Conservation (phyloP, 2,888 invertebrate species). For the Ectemnius lituratus region DNA sequence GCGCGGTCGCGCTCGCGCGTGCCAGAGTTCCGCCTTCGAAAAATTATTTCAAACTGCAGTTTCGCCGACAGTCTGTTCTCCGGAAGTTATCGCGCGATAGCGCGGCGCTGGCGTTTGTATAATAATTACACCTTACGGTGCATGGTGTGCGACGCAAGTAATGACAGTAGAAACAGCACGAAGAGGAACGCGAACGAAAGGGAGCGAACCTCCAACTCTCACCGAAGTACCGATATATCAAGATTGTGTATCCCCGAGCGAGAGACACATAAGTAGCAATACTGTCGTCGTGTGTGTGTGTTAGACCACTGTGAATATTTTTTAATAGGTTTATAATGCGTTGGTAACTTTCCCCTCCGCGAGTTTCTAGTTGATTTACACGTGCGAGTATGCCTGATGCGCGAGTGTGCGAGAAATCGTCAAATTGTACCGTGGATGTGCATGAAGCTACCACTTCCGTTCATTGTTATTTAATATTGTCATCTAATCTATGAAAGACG, state of each 20-base stretch:
- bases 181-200: background rate
- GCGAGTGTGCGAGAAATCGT: slow-evolving; percentile 44
- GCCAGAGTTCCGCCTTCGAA: slow-evolving; percentile 11
- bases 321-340: slow-evolving; percentile 75
- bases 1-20: slow-evolving; percentile 16
- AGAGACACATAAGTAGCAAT: slow-evolving; percentile 64
- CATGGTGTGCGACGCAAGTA: background rate
- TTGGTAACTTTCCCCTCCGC: slow-evolving; percentile 63
- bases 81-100: slow-evolving; percentile 42
- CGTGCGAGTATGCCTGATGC: slow-evolving; percentile 32
- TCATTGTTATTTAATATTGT: slow-evolving; percentile 61
- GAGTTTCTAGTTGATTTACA: slow-evolving; percentile 64
- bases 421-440: slow-evolving; percentile 49
- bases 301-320: slow-evolving; percentile 76
- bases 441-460: slow-evolving; percentile 55
- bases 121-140: slow-evolving; percentile 13
- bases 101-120: slow-evolving; percentile 31
- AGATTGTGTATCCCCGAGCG: slow-evolving; percentile 53
- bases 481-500: slow-evolving; percentile 54
- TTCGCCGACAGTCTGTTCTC: slow-evolving; percentile 24
- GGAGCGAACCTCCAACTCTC: slow-evolving; percentile 33
- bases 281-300: slow-evolving; percentile 70
- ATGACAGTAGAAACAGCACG: background rate
- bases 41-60: slow-evolving; percentile 51
- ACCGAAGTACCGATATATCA: slow-evolving; percentile 53